Percentiles rank a stretch among this genome's conserved stretches.
phyloP scores from a whole-genome alignment of 2,888 invertebrate species.

The Spialia ferax region DNA sequence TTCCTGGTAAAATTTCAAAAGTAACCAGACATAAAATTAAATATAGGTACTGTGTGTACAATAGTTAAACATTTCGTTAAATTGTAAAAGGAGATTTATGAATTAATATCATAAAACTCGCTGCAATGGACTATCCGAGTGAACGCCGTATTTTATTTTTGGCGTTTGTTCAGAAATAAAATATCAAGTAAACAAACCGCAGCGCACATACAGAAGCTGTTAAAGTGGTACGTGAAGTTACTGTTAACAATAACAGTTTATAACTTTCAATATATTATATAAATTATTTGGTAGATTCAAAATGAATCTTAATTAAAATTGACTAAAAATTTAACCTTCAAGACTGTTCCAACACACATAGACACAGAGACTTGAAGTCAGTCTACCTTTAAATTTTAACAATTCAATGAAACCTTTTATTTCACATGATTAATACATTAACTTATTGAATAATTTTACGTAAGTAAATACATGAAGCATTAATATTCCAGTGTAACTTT shows the following conservation, averaged over 20 bases:
- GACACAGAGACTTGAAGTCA: not conserved
- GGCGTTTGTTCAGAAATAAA: constrained; percentile 16
- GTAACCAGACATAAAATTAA: not conserved
- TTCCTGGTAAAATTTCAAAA: not conserved
- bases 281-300: not conserved
- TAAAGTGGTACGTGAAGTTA: not conserved
- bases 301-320: not conserved
- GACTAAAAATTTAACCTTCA: not conserved
- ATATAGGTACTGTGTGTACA: not conserved
- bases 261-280: too few relatives aligned
- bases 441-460: constrained; percentile 1
- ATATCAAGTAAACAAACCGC: constrained; percentile 11
- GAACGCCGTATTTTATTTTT: constrained; percentile 18
- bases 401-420: constrained; percentile 4
- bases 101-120: constrained; percentile 11
- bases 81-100: constrained; percentile 3
- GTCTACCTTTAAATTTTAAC: not conserved
- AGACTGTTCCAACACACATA: not conserved
- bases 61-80: not conserved
- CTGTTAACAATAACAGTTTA: constrained; percentile 1
- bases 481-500: constrained; percentile 1
- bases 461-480: not conserved
- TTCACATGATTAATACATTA: not conserved
- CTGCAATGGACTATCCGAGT: not conserved
- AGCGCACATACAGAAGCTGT: constrained; percentile 1